Base-by-base conservation (phyloP, 2,888 invertebrate species). In the Phania funesta region DNA sequence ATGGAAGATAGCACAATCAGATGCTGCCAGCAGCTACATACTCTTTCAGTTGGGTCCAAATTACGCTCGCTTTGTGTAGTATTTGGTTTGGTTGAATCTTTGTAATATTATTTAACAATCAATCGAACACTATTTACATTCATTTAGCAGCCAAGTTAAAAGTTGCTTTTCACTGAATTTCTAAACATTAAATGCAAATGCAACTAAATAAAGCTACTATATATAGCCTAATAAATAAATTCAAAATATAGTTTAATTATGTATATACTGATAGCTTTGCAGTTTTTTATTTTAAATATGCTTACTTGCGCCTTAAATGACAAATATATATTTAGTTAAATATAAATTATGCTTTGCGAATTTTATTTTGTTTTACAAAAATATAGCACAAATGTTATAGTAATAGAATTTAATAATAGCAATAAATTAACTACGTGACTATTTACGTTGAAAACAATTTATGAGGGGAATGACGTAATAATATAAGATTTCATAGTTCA, bases 301-400 rank as follows among this genome's bases (percentile, higher is more conserved):
- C 78, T 79, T 73, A 50, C 78, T 79, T 73, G 78, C 78, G 78
- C 44, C 46, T n/a, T 46, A 56, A 80, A 77, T 67, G 35, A 29
- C 54, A 22, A 9, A 35, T 32, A 11, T 29, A 18, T 26, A 52
- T 54, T 24, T 58, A 64, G 44, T 18, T 62, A 62, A 29, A 58
- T 41, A 11, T 41, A 41, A 56, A 56, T 26, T 62, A 65, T 13
- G 26, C 18, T 56, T 62, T 54, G 8, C 46, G 38, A 73, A 58
- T 16, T 50, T 68, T 71, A 85, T 84, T 64, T 64, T 67, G 26
- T 58, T 74, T 65, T 67, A 60, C 29, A 67, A 76, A 67, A 41
- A 46, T 35, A 54, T 56, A 46, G 58, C 50, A 52, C 48, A 35
- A 60, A 54, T 32, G 2, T 48, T 16, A 18, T 18, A 56, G n/a